These are phyloP conservation scores for Triops cancriformis DNA, from an alignment of 1,140 invertebrate genomes.

Conservation along the genomic window DNA sequence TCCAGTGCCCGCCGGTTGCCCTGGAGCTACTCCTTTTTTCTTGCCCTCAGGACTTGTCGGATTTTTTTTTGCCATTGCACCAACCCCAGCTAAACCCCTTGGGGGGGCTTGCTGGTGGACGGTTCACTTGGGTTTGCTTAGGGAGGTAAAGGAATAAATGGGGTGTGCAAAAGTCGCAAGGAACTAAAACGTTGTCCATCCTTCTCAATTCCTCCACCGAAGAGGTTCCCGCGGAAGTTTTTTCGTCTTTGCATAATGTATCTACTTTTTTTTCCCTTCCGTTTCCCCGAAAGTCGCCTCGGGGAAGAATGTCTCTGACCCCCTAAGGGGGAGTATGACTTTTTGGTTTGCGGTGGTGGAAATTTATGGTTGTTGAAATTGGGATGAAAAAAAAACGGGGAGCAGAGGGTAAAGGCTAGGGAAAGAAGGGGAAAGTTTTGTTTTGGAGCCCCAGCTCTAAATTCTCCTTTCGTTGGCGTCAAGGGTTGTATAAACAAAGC, in stretches of 20 bases:
- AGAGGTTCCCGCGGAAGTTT: not conserved
- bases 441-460: too few relatives aligned
- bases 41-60: not conserved
- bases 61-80: not conserved
- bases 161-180: not conserved
- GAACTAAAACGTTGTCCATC: not conserved
- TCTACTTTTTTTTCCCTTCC: not conserved
- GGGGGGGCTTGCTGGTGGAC: not conserved
- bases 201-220: not conserved
- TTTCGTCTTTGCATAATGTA: not conserved
- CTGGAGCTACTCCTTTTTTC: not conserved
- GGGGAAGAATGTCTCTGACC: not conserved
- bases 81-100: not conserved
- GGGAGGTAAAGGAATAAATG: not conserved
- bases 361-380: not conserved
- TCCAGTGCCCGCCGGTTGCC: not conserved
- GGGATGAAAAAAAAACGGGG: not conserved
- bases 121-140: slow-evolving; percentile 3
- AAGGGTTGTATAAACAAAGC: slow-evolving; percentile 3
- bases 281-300: not conserved
- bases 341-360: not conserved
- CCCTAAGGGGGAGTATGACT: not conserved
- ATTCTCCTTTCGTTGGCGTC: not conserved
- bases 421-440: not conserved
- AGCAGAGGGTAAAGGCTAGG: not conserved